Conservation (phyloP, 2,113 vertebrate genomes). For the Okapia johnstoni region DNA sequence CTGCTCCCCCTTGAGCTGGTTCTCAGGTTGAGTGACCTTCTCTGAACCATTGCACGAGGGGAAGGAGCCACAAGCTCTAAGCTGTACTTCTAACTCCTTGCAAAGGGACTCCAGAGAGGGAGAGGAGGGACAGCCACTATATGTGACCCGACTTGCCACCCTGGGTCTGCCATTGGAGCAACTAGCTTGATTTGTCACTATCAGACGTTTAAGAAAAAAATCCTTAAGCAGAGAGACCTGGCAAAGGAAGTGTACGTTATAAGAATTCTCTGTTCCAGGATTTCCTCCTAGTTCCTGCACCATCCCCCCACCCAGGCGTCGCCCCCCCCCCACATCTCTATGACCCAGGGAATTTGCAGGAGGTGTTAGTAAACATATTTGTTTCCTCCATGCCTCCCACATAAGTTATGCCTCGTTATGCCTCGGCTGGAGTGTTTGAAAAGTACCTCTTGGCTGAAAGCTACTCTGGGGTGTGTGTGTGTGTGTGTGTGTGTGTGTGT, state of each 20-base stretch:
- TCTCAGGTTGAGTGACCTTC: not conserved
- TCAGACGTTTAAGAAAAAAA: not conserved
- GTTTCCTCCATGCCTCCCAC: not conserved
- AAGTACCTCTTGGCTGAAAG: slow-evolving; percentile 11
- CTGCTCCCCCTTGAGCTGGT: not conserved
- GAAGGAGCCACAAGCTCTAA: not conserved
- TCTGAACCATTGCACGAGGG: not conserved
- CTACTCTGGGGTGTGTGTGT: not conserved
- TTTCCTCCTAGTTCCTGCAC: not conserved
- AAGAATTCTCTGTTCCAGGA: not conserved
- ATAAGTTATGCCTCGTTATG: not conserved
- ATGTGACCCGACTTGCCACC: not conserved
- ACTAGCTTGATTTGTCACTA: not conserved
- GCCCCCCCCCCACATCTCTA: not conserved
- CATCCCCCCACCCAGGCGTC: rapidly evolving
- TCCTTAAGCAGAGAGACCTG: not conserved
- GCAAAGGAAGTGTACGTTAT: not conserved
- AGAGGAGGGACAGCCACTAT: not conserved
- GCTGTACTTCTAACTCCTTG: not conserved
- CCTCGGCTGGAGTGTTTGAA: not conserved
- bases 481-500: too few species aligned
- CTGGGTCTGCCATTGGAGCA: not conserved
- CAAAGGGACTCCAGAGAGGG: not conserved
- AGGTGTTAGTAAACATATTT: not conserved
- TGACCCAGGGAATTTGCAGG: not conserved